Conservation (phyloP, 2,888 invertebrate species). For the Drosophila tanythrix region DNA sequence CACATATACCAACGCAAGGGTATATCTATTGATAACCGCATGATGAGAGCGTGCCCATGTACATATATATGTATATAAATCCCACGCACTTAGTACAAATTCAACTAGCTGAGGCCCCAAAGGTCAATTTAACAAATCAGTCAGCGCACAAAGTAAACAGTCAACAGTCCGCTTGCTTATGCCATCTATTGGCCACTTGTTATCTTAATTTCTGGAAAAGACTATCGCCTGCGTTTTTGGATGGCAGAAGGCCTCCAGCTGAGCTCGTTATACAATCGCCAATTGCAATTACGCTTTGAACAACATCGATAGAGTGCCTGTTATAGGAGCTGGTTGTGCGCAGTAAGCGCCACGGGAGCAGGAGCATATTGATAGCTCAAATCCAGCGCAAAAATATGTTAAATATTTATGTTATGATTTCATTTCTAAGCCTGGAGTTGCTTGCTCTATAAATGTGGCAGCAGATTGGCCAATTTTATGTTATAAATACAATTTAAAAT, state of each 20-base stretch:
- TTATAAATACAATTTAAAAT: neutral
- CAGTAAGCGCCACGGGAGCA: constrained; percentile 1
- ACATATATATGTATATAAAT: neutral
- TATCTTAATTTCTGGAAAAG: constrained; percentile 22
- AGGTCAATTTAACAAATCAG: neutral
- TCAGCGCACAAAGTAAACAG: neutral
- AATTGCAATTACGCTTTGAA: constrained; percentile 51
- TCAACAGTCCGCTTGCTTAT: neutral
- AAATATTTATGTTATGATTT: constrained; percentile 17
- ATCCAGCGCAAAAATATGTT: constrained; percentile 8
- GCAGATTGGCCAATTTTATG: neutral
- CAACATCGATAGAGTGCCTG: constrained; percentile 33
- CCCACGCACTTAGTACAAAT: neutral
- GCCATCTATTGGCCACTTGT: constrained; percentile 16
- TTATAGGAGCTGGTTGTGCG: neutral
- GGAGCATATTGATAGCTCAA: constrained; percentile 27
- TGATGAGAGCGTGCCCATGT: neutral
- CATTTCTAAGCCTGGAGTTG: neutral
- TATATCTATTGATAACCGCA: neutral
- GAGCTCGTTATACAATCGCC: constrained; percentile 31
- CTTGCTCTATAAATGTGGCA: constrained; percentile 4
- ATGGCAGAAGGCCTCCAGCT: constrained; percentile 36
- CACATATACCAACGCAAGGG: neutral
- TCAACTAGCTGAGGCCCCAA: neutral
- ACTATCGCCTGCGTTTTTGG: constrained; percentile 9